Evolutionary conservation across 1,140 invertebrate genomes (phyloP).

Genomic region (Caligus rogercresseyi): DNA sequence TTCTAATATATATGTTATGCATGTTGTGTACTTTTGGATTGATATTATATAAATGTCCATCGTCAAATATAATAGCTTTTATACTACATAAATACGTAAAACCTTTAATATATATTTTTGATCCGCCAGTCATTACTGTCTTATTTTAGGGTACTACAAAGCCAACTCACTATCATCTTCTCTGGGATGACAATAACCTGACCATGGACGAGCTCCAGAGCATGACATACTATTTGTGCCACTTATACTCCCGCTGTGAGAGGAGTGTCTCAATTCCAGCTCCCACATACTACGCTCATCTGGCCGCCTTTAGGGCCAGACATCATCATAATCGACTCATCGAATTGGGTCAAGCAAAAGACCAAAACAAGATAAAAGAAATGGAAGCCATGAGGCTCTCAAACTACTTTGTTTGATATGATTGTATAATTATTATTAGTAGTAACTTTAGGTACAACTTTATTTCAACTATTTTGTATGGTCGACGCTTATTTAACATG

Average conservation of each 20-base stretch:
- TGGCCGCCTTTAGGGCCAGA: slow-evolving; percentile 56
- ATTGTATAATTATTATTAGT: too few relatives aligned
- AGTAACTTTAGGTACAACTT: too few relatives aligned
- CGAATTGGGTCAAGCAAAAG: background rate
- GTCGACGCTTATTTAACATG: too few relatives aligned
- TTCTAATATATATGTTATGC: too few relatives aligned
- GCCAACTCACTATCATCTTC: slow-evolving; percentile 67
- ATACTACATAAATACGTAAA: too few relatives aligned
- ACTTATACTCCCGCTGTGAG: slow-evolving; percentile 61
- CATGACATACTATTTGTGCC: slow-evolving; percentile 67
- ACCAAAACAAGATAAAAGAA: too few relatives aligned
- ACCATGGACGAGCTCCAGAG: slow-evolving; percentile 56
- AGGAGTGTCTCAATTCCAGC: slow-evolving; percentile 63
- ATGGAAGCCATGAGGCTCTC: too few relatives aligned
- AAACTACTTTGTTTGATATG: too few relatives aligned
- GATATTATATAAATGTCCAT: too few relatives aligned
- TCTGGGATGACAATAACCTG: slow-evolving; percentile 59
- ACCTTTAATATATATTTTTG: background rate
- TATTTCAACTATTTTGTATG: too few relatives aligned
- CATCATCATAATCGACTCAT: slow-evolving; percentile 21
- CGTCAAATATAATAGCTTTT: too few relatives aligned
- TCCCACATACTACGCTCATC: slow-evolving; percentile 82
- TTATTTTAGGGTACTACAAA: slow-evolving; percentile 61
- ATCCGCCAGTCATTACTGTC: slow-evolving; percentile 25
- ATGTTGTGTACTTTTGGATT: too few relatives aligned